phyloP scores from a whole-genome alignment of 2,888 invertebrate genomes.

The Arge pagana region DNA sequence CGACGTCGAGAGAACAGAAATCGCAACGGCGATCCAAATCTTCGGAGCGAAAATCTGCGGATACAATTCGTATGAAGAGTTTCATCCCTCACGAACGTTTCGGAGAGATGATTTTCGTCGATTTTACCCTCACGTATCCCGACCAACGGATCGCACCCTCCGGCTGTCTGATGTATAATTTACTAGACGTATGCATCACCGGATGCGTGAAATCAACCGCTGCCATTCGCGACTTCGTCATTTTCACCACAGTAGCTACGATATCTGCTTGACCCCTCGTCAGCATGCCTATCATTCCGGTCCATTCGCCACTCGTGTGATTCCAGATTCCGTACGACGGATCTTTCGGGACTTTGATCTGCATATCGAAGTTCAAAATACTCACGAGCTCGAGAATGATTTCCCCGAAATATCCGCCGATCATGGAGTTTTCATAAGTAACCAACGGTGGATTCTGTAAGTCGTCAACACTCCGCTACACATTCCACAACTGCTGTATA shows the following conservation, averaged over 20 bases:
- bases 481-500: too few species aligned
- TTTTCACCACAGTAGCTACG: slow-evolving; percentile 39
- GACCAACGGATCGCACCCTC: slow-evolving; percentile 39
- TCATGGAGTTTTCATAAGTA: slow-evolving; percentile 24
- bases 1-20: slow-evolving; percentile 26
- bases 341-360: slow-evolving; percentile 2
- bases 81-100: too few species aligned
- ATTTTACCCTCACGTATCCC: slow-evolving; percentile 40
- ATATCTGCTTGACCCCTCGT: slow-evolving; percentile 36
- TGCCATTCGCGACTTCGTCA: slow-evolving; percentile 35
- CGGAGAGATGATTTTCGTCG: neutral
- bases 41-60: slow-evolving; percentile 29
- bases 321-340: slow-evolving; percentile 36
- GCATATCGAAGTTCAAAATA: slow-evolving; percentile 43
- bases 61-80: too few species aligned
- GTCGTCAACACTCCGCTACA: too few species aligned
- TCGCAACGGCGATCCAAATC: slow-evolving; percentile 30
- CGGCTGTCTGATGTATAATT: slow-evolving; percentile 38
- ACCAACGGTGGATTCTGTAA: too few species aligned
- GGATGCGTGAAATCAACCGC: slow-evolving; percentile 46
- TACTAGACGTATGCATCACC: slow-evolving; percentile 33
- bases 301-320: slow-evolving; percentile 33
- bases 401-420: slow-evolving; percentile 35
- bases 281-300: slow-evolving; percentile 41
- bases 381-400: slow-evolving; percentile 37